Base-by-base conservation (phyloP, 2,113 vertebrate genomes). In the Pheucticus melanocephalus region DNA sequence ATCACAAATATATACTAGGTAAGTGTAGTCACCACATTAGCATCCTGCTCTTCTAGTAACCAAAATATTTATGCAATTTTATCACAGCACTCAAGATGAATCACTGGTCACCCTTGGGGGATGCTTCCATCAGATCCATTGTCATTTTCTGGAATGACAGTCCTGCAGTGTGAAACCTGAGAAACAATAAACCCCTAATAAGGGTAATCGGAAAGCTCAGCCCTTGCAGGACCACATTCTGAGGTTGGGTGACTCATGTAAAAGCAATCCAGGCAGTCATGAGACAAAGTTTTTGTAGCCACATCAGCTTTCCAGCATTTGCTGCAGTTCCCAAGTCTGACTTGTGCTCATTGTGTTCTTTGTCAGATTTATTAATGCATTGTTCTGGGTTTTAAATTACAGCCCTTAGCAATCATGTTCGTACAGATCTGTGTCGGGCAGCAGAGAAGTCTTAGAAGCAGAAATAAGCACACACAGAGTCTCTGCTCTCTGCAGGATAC, bases 281-380 rank as follows among this genome's bases (percentile, higher is more conserved):
- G 94, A 96, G 97, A 85, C 69, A 61, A 40, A 91, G 59, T 91
- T 96, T 97, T 85, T 96, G 94, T 86, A 96, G 93, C 88, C 90
- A 76, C 93, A 96, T 93, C 93, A 96, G 95, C 92, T 96, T 97
- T 97, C 79, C 88, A 93, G 92, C 57, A 88, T 93, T 94, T 92
- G 72, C 88, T 93, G 87, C 75, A 82, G 56, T 78, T 95, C 81
- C 76, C 57, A 85, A 96, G 81, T 68, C 60, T 90, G 90, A 66
- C 63, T 93, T 90, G 86, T 19, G 53, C 57, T 93, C 83, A 79
- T 77, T 90, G 92, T 91, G n/a, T 64, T 94, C 86, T 83, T 95
- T 88, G 84, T 90, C 91, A 94, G 88, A 85, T 95, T 88, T 96
- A 93, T 86, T 84, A 95, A 91, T 39, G 79, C 68, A 93, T 96